Percentiles rank a stretch among this genome's conserved stretches.
Evolutionary conservation across 2,797 vertebrate species (phyloP).

Genomic region (Onychomys torridus): DNA sequence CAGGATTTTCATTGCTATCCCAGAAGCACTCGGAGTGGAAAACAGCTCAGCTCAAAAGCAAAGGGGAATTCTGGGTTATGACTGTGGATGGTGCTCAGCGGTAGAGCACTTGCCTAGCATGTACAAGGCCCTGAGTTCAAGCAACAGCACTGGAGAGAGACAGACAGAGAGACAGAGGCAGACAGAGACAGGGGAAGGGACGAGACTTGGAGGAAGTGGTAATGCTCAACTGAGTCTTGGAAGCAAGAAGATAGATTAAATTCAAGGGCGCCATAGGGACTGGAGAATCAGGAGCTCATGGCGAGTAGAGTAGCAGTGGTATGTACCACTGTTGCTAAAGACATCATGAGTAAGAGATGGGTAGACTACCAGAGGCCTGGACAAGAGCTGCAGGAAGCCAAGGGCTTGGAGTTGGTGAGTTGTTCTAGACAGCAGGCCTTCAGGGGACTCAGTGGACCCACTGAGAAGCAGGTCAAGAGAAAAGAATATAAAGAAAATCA

Average conservation of each 20-base stretch:
- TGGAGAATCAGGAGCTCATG: neutral
- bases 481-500: conserved; percentile 33
- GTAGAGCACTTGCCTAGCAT: neutral
- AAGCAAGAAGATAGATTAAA: neutral
- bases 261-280: neutral
- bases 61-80: neutral
- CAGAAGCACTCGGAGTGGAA: neutral
- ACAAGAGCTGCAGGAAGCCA: neutral
- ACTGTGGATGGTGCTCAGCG: neutral
- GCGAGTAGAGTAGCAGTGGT: rapidly evolving
- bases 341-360: neutral
- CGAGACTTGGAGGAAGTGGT: neutral
- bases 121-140: no score
- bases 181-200: no score
- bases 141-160: neutral
- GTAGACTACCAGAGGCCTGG: neutral
- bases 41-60: neutral
- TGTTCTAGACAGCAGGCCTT: neutral
- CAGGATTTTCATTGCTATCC: neutral
- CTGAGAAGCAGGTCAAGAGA: neutral
- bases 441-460: neutral
- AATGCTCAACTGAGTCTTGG: neutral
- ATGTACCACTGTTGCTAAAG: no score
- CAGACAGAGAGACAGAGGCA: neutral
- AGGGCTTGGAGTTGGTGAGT: neutral